phyloP scores from a whole-genome alignment of 2,113 vertebrate species.

The Hiodon tergisus region DNA sequence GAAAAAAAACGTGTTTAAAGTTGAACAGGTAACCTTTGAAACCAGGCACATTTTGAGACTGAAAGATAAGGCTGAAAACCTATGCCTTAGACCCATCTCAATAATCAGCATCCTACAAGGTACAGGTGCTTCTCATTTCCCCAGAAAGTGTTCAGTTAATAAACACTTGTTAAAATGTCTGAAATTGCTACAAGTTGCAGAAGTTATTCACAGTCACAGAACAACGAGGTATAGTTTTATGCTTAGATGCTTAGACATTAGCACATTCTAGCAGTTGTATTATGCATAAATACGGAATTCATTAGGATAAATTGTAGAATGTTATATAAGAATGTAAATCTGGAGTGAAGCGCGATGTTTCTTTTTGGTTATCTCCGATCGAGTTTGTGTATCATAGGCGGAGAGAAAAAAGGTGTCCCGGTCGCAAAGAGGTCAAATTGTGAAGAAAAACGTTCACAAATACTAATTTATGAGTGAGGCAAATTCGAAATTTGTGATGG shows the following conservation, averaged over 20 bases:
- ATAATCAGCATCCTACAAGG: neutral
- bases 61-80: neutral
- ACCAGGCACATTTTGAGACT: neutral
- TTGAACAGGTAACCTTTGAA: neutral
- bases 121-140: neutral
- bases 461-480: too few relatives aligned
- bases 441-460: too few relatives aligned
- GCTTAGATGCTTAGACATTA: neutral
- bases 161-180: neutral
- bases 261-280: neutral
- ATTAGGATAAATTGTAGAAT: too few relatives aligned
- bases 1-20: neutral
- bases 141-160: neutral
- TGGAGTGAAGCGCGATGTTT: too few relatives aligned
- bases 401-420: too few relatives aligned
- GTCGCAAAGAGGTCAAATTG: too few relatives aligned
- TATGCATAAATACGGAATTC: too few relatives aligned
- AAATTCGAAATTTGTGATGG: too few relatives aligned
- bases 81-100: neutral
- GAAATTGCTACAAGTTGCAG: neutral
- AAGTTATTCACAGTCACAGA: neutral
- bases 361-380: too few relatives aligned
- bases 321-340: too few relatives aligned
- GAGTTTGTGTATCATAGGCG: too few relatives aligned
- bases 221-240: neutral